Percentiles rank a stretch among this genome's conserved stretches.
These are phyloP conservation scores for Drosophila eugracilis DNA, from an alignment of 1,140 invertebrate species.

Conservation along the genomic window DNA sequence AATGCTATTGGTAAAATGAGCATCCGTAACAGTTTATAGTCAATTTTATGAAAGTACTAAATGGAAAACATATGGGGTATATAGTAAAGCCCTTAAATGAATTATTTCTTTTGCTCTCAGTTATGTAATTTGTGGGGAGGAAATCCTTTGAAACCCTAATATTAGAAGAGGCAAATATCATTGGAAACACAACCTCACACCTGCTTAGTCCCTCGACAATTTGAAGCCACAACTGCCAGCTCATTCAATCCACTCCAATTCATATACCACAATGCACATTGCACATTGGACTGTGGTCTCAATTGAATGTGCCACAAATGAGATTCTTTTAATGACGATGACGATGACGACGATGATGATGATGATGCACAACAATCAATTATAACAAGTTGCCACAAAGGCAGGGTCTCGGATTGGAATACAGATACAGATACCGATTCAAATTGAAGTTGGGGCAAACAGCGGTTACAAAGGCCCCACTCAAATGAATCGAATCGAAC, in stretches of 20 bases:
- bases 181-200: conserved; percentile 13
- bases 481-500: conserved; percentile 69
- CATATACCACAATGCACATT: conserved; percentile 24
- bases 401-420: conserved; percentile 12
- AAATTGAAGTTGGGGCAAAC: conserved; percentile 29
- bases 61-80: too few relatives aligned
- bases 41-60: too few relatives aligned
- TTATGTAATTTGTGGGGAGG: neutral
- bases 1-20: too few relatives aligned
- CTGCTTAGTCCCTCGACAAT: conserved; percentile 13
- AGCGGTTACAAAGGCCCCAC: conserved; percentile 54
- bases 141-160: neutral
- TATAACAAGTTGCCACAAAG: conserved; percentile 64
- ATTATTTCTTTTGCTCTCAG: neutral
- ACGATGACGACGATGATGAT: conserved; percentile 45
- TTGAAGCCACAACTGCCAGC: conserved; percentile 18
- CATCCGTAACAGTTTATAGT: too few relatives aligned
- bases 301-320: conserved; percentile 43
- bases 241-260: conserved; percentile 35
- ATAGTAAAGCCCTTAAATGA: neutral
- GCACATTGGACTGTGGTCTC: conserved; percentile 34
- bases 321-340: conserved; percentile 35
- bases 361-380: conserved; percentile 80
- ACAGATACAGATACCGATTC: conserved; percentile 17
- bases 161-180: neutral